These are phyloP conservation scores for Panagrolaimus sp. DNA, from an alignment of 1,140 invertebrate species.

Conservation along the genomic window DNA sequence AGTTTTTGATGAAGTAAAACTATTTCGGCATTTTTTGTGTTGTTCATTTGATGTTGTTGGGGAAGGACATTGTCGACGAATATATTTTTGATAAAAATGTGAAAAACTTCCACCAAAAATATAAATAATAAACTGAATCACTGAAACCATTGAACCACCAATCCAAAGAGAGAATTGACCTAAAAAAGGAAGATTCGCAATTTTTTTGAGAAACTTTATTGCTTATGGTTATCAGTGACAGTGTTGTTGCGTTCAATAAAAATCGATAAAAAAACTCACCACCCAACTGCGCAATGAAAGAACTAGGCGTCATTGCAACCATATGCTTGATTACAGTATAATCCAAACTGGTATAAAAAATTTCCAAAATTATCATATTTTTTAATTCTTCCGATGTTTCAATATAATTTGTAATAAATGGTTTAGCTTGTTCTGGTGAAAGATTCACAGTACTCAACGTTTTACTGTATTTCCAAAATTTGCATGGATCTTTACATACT, in stretches of 20 bases:
- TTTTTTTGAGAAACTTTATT: no score
- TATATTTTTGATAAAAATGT: no score
- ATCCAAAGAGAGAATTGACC: slow-evolving; percentile 51
- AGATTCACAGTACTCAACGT: slow-evolving; percentile 44
- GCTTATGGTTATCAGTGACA: no score
- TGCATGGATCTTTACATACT: slow-evolving; percentile 39
- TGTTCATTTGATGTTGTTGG: no score
- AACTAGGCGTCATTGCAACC: slow-evolving; percentile 41
- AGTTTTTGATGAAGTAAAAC: no score
- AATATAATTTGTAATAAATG: slow-evolving; percentile 21
- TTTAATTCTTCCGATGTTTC: slow-evolving; percentile 31
- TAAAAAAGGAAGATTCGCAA: slow-evolving; percentile 25
- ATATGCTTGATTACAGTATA: slow-evolving; percentile 49
- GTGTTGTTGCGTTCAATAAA: no score
- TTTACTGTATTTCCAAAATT: slow-evolving; percentile 44
- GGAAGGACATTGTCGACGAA: no score
- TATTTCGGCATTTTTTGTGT: no score
- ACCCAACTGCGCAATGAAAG: slow-evolving; percentile 47
- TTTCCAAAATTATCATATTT: slow-evolving; percentile 37
- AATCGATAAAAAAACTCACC: slow-evolving; percentile 26
- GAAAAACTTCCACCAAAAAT: slow-evolving; percentile 17
- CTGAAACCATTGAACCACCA: slow-evolving; percentile 50
- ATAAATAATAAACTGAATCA: slow-evolving; percentile 45
- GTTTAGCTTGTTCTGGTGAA: slow-evolving; percentile 9
- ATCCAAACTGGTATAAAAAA: slow-evolving; percentile 43